Percentiles rank a stretch among this genome's conserved stretches.
phyloP scores from a whole-genome alignment of 2,888 invertebrate species.

The Synergus umbraculus region DNA sequence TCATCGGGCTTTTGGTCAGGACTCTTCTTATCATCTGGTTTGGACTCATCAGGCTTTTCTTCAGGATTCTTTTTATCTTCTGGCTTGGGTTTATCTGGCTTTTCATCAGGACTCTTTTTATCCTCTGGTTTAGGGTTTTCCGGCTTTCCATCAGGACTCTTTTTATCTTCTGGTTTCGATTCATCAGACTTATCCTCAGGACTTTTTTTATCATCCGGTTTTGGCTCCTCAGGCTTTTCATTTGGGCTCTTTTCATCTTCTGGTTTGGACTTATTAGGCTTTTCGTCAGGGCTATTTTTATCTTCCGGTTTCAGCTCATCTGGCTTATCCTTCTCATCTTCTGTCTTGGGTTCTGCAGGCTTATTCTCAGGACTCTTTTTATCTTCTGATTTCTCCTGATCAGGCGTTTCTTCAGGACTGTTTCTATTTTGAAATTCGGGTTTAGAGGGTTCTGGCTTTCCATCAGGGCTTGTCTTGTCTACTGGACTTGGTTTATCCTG shows the following conservation, averaged over 20 bases:
- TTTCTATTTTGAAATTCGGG: not conserved
- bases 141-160: not conserved
- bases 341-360: not conserved
- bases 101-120: no score
- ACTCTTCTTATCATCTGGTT: no score
- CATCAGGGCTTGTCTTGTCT: not conserved
- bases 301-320: not conserved
- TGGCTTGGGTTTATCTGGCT: no score
- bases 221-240: not conserved
- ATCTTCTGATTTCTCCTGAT: constrained; percentile 16
- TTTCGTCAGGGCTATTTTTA: not conserved
- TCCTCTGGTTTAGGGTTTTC: constrained; percentile 12
- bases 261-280: not conserved
- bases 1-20: no score
- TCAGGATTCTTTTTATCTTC: no score
- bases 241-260: not conserved
- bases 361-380: not conserved
- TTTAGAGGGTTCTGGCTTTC: not conserved
- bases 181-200: not conserved
- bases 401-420: not conserved
- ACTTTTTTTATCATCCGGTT: not conserved
- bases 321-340: not conserved
- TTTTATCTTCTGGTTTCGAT: constrained; percentile 1
- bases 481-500: not conserved
- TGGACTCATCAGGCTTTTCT: no score